A percentile compares a stretch with the other conserved stretches of the same genome.
These are phyloP conservation scores for Vidua macroura DNA, from an alignment of 2,113 vertebrate genomes.

Conservation along the genomic window DNA sequence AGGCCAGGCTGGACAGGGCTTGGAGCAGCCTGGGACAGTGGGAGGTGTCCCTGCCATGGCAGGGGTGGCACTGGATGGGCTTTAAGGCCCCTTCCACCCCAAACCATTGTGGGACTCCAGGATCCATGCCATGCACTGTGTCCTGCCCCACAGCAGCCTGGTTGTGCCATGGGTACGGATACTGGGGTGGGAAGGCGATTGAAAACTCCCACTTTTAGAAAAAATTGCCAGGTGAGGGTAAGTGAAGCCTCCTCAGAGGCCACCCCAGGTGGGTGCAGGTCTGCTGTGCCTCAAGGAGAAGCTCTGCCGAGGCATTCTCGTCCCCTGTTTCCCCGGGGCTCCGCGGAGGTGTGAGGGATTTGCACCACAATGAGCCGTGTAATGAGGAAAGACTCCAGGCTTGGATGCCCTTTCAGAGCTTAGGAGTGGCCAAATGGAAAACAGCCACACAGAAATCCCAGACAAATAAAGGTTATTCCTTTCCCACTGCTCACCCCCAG, in stretches of 20 bases:
- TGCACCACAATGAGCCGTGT: neutral
- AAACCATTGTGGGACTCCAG: rapidly evolving
- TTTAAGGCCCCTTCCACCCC: neutral
- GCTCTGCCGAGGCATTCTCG: neutral
- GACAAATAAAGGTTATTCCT: conserved; percentile 27
- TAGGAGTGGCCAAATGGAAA: conserved; percentile 42
- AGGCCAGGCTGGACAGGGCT: neutral
- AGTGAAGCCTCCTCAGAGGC: neutral
- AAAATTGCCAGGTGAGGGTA: neutral
- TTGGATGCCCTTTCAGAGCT: conserved; percentile 32
- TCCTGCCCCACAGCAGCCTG: neutral
- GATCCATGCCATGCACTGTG: rapidly evolving
- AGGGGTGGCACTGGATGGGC: neutral
- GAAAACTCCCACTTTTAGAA: neutral
- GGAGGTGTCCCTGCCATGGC: neutral
- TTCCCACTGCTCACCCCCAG: conserved; percentile 3
- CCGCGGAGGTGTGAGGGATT: neutral
- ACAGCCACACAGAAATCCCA: neutral
- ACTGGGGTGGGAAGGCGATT: rapidly evolving
- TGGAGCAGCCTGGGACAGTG: neutral
- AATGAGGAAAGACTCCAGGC: neutral
- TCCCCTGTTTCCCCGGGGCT: neutral
- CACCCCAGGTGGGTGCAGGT: neutral
- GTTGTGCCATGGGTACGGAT: neutral
- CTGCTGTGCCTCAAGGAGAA: neutral